Base-by-base conservation (phyloP, 2,113 vertebrate genomes). In the Odontophorus gujanensis region DNA sequence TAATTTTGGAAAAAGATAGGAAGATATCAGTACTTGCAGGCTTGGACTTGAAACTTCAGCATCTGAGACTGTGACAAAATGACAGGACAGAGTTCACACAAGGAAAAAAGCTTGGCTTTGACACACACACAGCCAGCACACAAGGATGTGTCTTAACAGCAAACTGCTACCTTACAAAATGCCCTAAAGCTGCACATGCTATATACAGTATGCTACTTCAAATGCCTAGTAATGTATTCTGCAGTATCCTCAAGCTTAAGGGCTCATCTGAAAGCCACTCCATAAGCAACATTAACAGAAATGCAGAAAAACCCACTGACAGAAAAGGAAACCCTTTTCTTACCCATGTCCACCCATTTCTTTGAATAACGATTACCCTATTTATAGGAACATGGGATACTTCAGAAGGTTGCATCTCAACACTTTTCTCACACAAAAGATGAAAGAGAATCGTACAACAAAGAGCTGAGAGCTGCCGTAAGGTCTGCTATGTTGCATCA, bases 151-250 rank as follows among this genome's bases (percentile, higher is more conserved):
- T 69, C 87, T 75, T 12, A 87, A 65, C 61, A 85, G 75, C 89
- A 92, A 79, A 75, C 69, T 43, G n/a, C 57, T 83, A 83, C 87
- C 85, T 95, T 85, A 71, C 79, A 78, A 63, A 92, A 94, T 88
- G 87, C 91, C 91, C 87, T 81, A 4, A 3, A 89, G 91, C 85
- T 57, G 55, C 43, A 43, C 40, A 30, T 20, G 22, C 43, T 78
- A 5, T 65, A 61, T 34, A 43, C 61, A 83, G 68, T 65, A 48
- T 20, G 68, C 65, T 87, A 24, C 62, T 86, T 57, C 42, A 78
- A 95, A 73, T 5, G 3, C 38, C 72, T 65, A 50, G 51, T 12
- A 22, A 89, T 75, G n/a, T 32, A 32, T 65, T 62, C 79, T 45
- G 47, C 32, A 53, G 53, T 14, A 25, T 43, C 22, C 25, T 74